These are phyloP conservation scores for Fratercula arctica DNA, from an alignment of 2,797 vertebrate genomes.

Conservation along the genomic window DNA sequence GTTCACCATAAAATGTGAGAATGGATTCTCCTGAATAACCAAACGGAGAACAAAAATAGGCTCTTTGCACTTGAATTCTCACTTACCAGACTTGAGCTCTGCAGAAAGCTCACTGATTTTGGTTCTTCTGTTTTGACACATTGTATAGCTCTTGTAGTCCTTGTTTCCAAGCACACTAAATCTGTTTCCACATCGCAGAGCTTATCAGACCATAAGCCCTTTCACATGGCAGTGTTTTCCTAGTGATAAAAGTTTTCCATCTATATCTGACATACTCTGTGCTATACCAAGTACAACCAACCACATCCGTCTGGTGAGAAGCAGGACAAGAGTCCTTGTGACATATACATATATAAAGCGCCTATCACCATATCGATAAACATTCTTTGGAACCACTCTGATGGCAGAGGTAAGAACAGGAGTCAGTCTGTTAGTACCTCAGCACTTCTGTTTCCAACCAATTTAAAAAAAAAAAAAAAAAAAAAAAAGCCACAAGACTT, in stretches of 20 bases:
- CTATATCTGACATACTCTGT: fast-evolving
- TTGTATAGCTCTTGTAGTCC: neutral
- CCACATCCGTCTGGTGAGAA: neutral
- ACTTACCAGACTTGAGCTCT: neutral
- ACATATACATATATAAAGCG: constrained; percentile 26
- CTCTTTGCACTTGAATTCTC: neutral
- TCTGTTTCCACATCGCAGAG: neutral
- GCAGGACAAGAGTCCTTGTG: neutral
- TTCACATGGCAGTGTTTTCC: neutral
- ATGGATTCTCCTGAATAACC: neutral
- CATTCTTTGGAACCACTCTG: constrained; percentile 45
- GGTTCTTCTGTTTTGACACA: neutral
- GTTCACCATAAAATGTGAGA: neutral
- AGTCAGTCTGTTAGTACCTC: constrained; percentile 5
- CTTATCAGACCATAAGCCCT: neutral
- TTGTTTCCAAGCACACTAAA: neutral
- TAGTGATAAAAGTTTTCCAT: neutral
- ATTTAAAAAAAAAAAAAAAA: neutral
- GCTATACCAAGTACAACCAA: neutral
- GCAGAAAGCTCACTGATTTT: neutral
- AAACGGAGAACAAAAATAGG: neutral
- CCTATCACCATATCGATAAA: constrained; percentile 26
- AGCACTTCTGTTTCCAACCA: constrained; percentile 19
- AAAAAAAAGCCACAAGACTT: neutral
- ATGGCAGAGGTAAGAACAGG: constrained; percentile 22